These are phyloP conservation scores for Lochmaea crataegi DNA, from an alignment of 2,888 invertebrate genomes.

Conservation along the genomic window DNA sequence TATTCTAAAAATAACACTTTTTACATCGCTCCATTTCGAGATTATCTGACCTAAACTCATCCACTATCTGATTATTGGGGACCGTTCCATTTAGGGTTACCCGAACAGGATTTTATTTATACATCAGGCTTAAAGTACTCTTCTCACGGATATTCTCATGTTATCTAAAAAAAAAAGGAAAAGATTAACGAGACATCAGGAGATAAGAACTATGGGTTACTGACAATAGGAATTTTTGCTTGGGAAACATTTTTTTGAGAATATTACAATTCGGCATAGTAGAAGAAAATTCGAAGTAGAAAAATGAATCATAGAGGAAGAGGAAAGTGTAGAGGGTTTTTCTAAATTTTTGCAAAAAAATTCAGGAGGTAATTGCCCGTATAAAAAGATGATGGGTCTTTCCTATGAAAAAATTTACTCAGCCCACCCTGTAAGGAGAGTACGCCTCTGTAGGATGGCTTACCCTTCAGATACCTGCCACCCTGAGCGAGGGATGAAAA, in stretches of 20 bases:
- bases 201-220: background rate
- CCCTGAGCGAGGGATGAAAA: no score
- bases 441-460: no score
- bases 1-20: conserved; percentile 3
- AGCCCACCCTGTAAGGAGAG: no score
- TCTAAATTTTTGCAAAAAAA: no score
- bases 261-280: no score
- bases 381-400: no score
- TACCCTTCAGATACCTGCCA: no score
- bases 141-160: background rate
- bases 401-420: no score
- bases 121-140: background rate
- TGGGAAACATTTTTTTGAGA: background rate
- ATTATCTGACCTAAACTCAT: conserved; percentile 10
- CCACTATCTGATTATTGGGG: conserved; percentile 5
- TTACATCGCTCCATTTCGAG: background rate
- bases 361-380: no score
- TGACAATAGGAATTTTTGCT: background rate
- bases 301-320: no score
- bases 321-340: no score
- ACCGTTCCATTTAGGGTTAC: background rate
- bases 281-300: no score
- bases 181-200: background rate
- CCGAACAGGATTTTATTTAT: conserved; percentile 7
- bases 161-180: background rate